Evolutionary conservation across 2,888 invertebrate species (phyloP).

Genomic region (Leptinotarsa tumamoca): DNA sequence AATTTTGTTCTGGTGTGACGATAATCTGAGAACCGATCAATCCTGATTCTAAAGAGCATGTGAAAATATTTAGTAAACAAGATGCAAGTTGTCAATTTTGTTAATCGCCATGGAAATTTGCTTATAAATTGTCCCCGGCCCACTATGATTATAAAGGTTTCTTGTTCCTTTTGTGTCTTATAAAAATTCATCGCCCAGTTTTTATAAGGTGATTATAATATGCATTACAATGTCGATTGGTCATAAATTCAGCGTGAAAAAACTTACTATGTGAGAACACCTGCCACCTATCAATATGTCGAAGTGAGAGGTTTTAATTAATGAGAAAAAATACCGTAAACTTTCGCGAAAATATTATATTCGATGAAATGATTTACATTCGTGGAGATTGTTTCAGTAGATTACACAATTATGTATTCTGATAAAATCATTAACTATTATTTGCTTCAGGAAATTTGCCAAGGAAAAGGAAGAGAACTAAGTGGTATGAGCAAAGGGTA

Average conservation of each 20-base stretch:
- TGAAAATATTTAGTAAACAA: conserved; percentile 42
- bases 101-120: conserved; percentile 44
- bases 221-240: conserved; percentile 38
- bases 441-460: too few species aligned
- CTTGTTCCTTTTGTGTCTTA: conserved; percentile 34
- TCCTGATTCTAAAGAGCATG: conserved; percentile 35
- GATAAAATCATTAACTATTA: neutral
- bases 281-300: conserved; percentile 33
- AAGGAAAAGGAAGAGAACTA: too few species aligned
- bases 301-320: conserved; percentile 22
- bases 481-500: too few species aligned
- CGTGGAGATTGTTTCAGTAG: neutral
- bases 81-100: conserved; percentile 43
- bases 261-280: conserved; percentile 32
- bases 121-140: conserved; percentile 41
- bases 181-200: conserved; percentile 40
- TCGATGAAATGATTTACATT: conserved; percentile 2
- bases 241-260: conserved; percentile 33
- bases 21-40: conserved; percentile 29
- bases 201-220: conserved; percentile 42
- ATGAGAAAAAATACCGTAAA: conserved; percentile 9
- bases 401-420: neutral
- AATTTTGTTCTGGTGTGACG: neutral
- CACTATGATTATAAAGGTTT: conserved; percentile 38
- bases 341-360: conserved; percentile 18